Base-by-base conservation (phyloP, 2,113 vertebrate genomes). In the Eidolon helvum region DNA sequence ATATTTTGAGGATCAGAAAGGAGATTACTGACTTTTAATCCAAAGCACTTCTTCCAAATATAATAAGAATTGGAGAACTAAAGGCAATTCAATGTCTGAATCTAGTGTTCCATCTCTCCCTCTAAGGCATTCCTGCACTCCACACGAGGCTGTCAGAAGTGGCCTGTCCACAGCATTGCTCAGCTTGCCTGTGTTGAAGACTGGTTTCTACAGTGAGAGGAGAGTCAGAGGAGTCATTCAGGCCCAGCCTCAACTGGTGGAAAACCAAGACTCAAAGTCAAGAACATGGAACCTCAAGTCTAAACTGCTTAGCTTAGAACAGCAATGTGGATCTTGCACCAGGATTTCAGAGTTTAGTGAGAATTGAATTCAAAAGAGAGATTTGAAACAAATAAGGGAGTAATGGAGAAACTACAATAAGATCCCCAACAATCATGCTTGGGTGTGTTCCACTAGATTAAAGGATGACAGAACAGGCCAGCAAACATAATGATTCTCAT, bases 361-460 rank as follows among this genome's bases (percentile, higher is more conserved):
- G 53, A 4, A 65, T 19, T 71, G 10, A 0, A 5, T 65, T 53
- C 8, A 4, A 66, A 19, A 78, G 43, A 85, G 9, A 59, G 10
- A 69, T 72, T 19, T 69, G 33, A 2, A 91, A n/a, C 1, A 71
- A 69, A 77, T 40, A 12, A 82, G 15, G 0, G 0, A 7, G 15
- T 50, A 38, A 59, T 5, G 7, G 4, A 35, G 28, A 66, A 65
- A 66, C 8, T n/a, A 1, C 10, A 72, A 1, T 1, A 0, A 40
- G 9, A 18, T 0, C 21, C 0, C 11, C 24, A 3, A 79, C 69
- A 38, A 30, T 10, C 21, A 33, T 53, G 12, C 0, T 21, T 53
- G 50, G 0, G 3, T 82, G 15, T 77, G 22, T 18, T 68, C 5
- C 33, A 26, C 22, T 48, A 10, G 4, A n/a, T 74, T 50, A 65